Percentiles rank a stretch among this genome's conserved stretches.
Conservation (phyloP, 2,797 vertebrate species). For the Smutsia gigantea region DNA sequence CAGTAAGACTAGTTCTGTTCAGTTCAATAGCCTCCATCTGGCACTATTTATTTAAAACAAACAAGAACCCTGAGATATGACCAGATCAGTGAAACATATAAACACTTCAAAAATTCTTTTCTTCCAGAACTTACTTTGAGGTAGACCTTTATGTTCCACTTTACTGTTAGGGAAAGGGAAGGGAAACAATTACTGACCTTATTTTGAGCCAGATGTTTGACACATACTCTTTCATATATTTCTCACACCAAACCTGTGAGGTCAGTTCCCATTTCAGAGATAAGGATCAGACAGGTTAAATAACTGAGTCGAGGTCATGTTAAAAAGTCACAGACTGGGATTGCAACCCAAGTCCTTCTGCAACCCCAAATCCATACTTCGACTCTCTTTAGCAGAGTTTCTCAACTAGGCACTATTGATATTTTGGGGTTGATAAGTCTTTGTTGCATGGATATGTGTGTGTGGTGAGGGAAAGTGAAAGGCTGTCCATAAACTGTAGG, state of each 20-base stretch:
- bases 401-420: neutral
- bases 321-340: neutral
- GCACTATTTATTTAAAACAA: neutral
- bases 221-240: neutral
- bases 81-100: neutral
- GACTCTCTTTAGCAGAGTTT: neutral
- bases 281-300: neutral
- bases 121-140: neutral
- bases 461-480: too few relatives aligned
- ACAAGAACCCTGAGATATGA: neutral
- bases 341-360: neutral
- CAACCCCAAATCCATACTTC: neutral
- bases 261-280: neutral
- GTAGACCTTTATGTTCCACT: neutral
- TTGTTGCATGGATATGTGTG: neutral
- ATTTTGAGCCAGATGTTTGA: neutral
- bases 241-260: neutral
- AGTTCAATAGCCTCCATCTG: neutral
- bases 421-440: neutral
- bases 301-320: neutral
- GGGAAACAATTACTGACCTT: neutral
- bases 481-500: rapidly evolving
- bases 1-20: neutral
- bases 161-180: neutral
- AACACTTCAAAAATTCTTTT: neutral